Percentiles rank a stretch among this genome's conserved stretches.
Evolutionary conservation across 1,140 invertebrate species (phyloP).

Genomic region (Probaryconus sp.): DNA sequence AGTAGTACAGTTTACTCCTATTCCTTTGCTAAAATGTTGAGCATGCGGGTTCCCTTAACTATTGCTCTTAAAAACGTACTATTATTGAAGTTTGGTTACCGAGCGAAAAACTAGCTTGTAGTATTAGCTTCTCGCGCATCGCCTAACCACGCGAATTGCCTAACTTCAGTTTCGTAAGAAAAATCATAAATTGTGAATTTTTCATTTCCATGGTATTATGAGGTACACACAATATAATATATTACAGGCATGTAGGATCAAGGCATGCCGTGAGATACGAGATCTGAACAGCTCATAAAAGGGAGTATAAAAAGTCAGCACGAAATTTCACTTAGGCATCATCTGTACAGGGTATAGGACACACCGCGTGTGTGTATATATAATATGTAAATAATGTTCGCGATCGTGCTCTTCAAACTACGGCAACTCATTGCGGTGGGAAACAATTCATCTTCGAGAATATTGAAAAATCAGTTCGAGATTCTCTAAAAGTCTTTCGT

Average conservation of each 20-base stretch:
- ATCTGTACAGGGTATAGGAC: conserved; percentile 29
- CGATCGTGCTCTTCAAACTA: not conserved
- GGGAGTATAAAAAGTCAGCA: conserved; percentile 54
- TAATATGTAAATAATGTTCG: conserved; percentile 51
- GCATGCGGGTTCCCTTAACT: conserved; percentile 15
- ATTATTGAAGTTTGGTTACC: conserved; percentile 52
- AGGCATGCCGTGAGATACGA: conserved; percentile 43
- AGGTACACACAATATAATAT: conserved; percentile 50
- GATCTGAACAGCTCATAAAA: conserved; percentile 57
- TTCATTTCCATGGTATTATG: conserved; percentile 57
- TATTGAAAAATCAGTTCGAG: conserved; percentile 10
- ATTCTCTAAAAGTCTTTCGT: not conserved
- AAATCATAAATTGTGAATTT: conserved; percentile 61
- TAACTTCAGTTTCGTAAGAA: conserved; percentile 42
- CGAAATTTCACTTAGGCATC: conserved; percentile 56
- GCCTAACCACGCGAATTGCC: conserved; percentile 50
- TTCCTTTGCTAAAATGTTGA: no score
- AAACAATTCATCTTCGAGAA: conserved; percentile 16
- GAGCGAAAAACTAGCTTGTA: not conserved
- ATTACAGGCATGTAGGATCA: conserved; percentile 48
- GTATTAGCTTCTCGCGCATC: conserved; percentile 38
- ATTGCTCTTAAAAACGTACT: conserved; percentile 49
- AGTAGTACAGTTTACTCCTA: conserved; percentile 13
- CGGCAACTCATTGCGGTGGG: not conserved
- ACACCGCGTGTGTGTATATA: conserved; percentile 29